Evolutionary conservation across 2,888 invertebrate species (phyloP).

Genomic region (Apamea crenata): DNA sequence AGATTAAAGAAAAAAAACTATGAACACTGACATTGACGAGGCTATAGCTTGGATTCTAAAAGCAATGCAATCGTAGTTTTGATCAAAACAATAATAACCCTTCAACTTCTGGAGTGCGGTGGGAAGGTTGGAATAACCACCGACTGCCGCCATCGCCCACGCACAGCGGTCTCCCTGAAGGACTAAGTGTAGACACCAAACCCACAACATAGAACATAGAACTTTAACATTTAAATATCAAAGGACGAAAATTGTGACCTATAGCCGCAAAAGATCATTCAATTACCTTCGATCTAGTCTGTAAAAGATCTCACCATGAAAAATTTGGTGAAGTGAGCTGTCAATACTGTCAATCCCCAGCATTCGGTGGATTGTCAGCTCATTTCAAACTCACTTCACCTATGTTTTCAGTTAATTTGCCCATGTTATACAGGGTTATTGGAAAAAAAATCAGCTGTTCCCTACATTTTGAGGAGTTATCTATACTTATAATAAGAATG

Average conservation of each 20-base stretch:
- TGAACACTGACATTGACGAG: slow-evolving; percentile 39
- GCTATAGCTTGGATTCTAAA: background rate
- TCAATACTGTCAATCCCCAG: background rate
- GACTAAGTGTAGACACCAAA: too few relatives aligned
- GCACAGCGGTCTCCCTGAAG: too few relatives aligned
- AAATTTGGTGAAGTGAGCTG: background rate
- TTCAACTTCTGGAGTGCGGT: too few relatives aligned
- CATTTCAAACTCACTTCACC: background rate
- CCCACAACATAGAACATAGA: too few relatives aligned
- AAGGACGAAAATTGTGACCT: background rate
- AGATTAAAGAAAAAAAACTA: slow-evolving; percentile 46
- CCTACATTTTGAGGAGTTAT: too few relatives aligned
- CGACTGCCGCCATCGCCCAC: too few relatives aligned
- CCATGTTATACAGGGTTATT: too few relatives aligned
- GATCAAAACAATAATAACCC: background rate
- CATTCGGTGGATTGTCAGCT: background rate
- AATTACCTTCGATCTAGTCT: background rate
- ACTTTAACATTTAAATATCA: background rate
- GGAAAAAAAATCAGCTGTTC: too few relatives aligned
- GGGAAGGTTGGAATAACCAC: too few relatives aligned
- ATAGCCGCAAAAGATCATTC: background rate
- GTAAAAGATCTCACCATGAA: background rate
- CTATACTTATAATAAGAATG: too few relatives aligned
- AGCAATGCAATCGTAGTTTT: background rate
- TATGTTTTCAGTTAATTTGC: background rate